Base-by-base conservation (phyloP, 2,113 vertebrate genomes). In the Megaceryle maxima region DNA sequence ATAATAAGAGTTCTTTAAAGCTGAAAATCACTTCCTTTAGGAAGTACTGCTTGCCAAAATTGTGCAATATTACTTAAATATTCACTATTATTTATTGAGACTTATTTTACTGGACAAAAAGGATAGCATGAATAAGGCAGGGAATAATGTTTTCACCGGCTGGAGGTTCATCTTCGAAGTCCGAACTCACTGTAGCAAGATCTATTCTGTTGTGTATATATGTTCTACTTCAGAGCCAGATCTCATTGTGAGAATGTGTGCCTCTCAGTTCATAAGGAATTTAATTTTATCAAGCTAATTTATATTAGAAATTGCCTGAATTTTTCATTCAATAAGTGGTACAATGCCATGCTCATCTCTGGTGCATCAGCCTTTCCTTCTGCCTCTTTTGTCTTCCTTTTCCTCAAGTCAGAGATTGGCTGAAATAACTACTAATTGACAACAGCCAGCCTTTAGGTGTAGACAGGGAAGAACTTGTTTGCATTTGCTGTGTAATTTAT, bases 131-230 rank as follows among this genome's bases (percentile, higher is more conserved):
- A 87, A 35, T 72, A 93, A 93, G 68, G 41, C 48, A 70, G 53
- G 41, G 19, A 85, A 43, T 90, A 83, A 95, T 86, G 19, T 83
- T 90, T 92, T 81, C 62, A 79, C 80, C 96, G 68, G 56, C 68
- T 87, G 62, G 66, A 73, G 15, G 28, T 73, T 88, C 48, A 29
- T 50, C 56, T 78, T 87, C 35, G 6, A 64, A 76, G 24, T 75
- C 83, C 24, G 66, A 29, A 88, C 2, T 68, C 62, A 62, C 2
- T 0, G 0, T 59, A n/a, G 48, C 15, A 90, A 88, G 74, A 50
- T 64, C 13, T 77, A 16, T 55, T 83, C 44, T 46, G 2, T 64
- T 82, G 16, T 82, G 16, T n/a, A 87, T 62, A 16, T 50, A 13
- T 29, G 11, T 7, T 69, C 18, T 78, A 14, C 11, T 85, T 48